Conservation (phyloP, 2,888 invertebrate species). For the Ceraclea dissimilis region DNA sequence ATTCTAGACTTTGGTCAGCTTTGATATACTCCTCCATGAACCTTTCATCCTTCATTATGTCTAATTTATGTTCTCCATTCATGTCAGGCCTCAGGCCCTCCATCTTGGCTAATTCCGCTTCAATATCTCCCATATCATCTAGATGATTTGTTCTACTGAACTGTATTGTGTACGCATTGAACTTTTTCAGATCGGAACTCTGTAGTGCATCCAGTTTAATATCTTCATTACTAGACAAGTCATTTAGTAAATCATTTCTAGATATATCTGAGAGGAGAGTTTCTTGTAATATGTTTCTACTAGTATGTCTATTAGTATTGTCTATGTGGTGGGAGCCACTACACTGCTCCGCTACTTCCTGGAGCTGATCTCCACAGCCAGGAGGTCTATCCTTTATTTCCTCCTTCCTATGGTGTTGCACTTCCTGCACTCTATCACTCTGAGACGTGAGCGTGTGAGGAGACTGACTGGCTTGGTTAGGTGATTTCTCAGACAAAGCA, state of each 20-base stretch:
- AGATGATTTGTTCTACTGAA: conserved; percentile 34
- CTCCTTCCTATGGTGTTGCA: conserved; percentile 26
- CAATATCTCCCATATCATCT: conserved; percentile 56
- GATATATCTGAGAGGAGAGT: conserved; percentile 26
- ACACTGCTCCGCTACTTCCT: conserved; percentile 1
- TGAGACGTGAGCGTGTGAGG: conserved; percentile 47
- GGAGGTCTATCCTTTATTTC: conserved; percentile 35
- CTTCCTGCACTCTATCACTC: conserved; percentile 32
- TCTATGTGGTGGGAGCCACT: conserved; percentile 13
- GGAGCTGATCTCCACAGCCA: conserved; percentile 33
- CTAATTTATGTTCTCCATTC: conserved; percentile 35
- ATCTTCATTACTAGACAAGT: conserved; percentile 19
- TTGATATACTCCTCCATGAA: conserved; percentile 26
- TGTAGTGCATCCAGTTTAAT: conserved; percentile 19
- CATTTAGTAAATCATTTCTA: conserved; percentile 17
- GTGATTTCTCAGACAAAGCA: conserved; percentile 84
- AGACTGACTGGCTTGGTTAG: conserved; percentile 77
- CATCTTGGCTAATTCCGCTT: conserved; percentile 66
- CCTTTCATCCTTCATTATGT: conserved; percentile 27
- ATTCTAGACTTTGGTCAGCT: conserved; percentile 29
- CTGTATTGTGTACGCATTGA: conserved; percentile 13
- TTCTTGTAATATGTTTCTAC: conserved; percentile 13
- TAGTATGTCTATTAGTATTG: conserved; percentile 31
- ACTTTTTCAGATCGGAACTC: conserved; percentile 12
- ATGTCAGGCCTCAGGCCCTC: conserved; percentile 45